Evolutionary conservation across 2,888 invertebrate genomes (phyloP).

Genomic region (Pheosia gnoma): DNA sequence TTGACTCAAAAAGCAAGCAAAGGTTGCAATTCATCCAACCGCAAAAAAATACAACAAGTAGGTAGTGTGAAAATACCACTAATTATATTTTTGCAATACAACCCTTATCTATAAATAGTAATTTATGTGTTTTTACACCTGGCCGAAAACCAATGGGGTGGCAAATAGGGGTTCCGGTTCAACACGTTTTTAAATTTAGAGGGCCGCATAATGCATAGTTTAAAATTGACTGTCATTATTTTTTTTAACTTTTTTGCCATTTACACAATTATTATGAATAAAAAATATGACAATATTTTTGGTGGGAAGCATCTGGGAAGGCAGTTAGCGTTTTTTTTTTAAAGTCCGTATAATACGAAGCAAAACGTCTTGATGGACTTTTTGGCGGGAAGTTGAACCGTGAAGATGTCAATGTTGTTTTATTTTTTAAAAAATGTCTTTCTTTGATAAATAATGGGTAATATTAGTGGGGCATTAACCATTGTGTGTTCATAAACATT

Average conservation of each 20-base stretch:
- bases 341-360: no score
- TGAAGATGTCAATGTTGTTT: no score
- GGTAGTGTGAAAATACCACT: background rate
- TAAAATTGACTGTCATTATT: background rate
- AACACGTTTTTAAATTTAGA: constrained; percentile 20
- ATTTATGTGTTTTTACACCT: constrained; percentile 31
- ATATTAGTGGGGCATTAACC: no score
- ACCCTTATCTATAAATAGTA: constrained; percentile 12
- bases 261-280: no score
- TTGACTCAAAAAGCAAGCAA: background rate
- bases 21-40: background rate
- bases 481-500: no score
- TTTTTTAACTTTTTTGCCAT: background rate
- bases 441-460: no score
- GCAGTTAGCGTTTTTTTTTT: no score
- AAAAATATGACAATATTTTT: no score
- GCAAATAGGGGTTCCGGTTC: constrained; percentile 30
- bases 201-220: background rate
- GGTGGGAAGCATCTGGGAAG: no score
- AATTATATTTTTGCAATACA: background rate
- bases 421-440: no score
- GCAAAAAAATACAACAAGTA: background rate
- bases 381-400: no score
- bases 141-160: constrained; percentile 29
- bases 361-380: no score